Evolutionary conservation across 1,140 invertebrate species (phyloP), one percentile per base, ranked within the genome.

Genomic region (Sycobia sp.): DNA sequence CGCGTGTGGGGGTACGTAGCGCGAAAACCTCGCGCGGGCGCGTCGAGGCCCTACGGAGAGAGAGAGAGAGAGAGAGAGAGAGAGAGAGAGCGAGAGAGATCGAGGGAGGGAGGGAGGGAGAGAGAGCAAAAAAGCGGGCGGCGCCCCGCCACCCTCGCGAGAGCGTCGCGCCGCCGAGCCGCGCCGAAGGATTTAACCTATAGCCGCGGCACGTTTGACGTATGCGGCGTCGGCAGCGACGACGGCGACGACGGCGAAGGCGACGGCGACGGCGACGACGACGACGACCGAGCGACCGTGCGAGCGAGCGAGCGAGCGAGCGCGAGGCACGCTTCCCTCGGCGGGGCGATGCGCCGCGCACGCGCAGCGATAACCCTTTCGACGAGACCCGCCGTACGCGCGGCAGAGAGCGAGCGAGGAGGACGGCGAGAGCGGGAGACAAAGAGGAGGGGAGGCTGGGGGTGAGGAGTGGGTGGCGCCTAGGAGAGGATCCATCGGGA

Each of bases 181-280:
- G n/a, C 72, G 69, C 74, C 73, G 73, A 79, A 11, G 78, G 79
- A 81, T 82, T 82, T 81, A 82, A 81, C 80, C 79, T 82, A 82
- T 82, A 82, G 79, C 75, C 68, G 71, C 47, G 54, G 62, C 72
- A 81, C 75, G 79, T 82, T 82, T 82, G 80, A 82, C 65, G 77
- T 69, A 23, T 10, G 16, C 10, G 16, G n/a, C 25, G 13, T 3
- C 44, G 4, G 20, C 44, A 23, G 10, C 41, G 54, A 18, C 43
- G 29, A 23, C 16, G 22, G 16, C 16, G 49, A 3, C 25, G 27
- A n/a, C 70, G 65, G 63, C 66, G 64, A 61, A 65, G 64, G 46
- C 65, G 61, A 41, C 67, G 63, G 65, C 62, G 54, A 39, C 56
- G 23, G 14, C 38, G 51, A n/a, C 14, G 14, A 14, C 20, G 22